Conservation (phyloP, 2,797 vertebrate genomes). For the Aeoliscus strigatus region DNA sequence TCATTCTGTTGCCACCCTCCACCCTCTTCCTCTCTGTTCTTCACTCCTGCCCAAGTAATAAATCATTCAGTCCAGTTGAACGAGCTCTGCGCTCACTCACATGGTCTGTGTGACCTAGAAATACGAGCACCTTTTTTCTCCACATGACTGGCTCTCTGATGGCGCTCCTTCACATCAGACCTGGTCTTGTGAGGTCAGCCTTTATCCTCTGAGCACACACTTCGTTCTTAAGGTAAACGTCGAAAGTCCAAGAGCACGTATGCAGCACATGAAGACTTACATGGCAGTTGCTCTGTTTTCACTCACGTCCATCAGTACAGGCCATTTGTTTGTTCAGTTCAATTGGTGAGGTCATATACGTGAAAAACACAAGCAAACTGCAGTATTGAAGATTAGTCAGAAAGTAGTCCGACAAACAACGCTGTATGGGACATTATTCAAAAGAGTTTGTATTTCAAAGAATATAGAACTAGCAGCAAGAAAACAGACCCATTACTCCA, state of each 20-base stretch:
- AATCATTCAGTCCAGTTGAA: constrained; percentile 59
- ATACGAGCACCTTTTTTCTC: constrained; percentile 45
- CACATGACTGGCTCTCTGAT: constrained; percentile 55
- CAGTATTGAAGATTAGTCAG: too few species aligned
- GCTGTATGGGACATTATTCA: too few species aligned
- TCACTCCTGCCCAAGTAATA: constrained; percentile 50
- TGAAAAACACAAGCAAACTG: too few species aligned
- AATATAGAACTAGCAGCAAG: too few species aligned
- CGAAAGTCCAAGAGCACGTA: too few species aligned
- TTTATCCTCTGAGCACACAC: constrained; percentile 26
- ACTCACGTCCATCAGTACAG: background rate
- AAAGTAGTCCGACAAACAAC: too few species aligned
- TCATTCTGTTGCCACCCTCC: constrained; percentile 16
- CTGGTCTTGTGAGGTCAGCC: constrained; percentile 26
- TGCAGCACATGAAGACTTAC: too few species aligned
- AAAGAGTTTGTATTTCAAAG: too few species aligned
- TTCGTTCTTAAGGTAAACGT: constrained; percentile 2
- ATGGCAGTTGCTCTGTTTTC: background rate
- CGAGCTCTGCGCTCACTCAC: constrained; percentile 40
- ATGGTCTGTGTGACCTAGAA: constrained; percentile 58
- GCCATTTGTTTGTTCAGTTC: background rate
- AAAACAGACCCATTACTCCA: too few species aligned
- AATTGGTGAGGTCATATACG: too few species aligned
- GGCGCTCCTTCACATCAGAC: constrained; percentile 38
- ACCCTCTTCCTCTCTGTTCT: constrained; percentile 28